phyloP scores from a whole-genome alignment of 2,113 vertebrate genomes.

The Charina bottae region DNA sequence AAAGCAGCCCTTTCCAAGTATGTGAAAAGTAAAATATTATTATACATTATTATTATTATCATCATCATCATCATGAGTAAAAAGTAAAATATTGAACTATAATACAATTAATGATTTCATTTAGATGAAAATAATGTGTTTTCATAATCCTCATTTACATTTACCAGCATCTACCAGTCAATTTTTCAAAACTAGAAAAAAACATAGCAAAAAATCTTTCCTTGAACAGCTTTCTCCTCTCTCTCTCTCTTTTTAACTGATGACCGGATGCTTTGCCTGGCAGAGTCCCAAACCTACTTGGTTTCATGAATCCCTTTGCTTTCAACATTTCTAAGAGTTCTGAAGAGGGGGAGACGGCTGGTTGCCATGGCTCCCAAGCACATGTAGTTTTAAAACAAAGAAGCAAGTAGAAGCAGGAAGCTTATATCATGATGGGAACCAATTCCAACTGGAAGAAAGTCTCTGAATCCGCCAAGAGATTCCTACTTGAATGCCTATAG shows the following conservation, averaged over 20 bases:
- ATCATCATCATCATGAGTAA: neutral
- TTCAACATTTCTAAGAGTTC: neutral
- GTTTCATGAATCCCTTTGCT: neutral
- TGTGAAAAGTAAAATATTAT: neutral
- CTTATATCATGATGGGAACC: neutral
- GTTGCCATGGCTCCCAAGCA: neutral
- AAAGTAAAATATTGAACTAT: neutral
- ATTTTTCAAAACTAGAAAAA: neutral
- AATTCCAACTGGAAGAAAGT: neutral
- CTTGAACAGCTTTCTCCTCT: neutral
- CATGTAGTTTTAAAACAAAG: neutral
- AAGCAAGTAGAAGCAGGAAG: neutral
- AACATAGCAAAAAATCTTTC: neutral
- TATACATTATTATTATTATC: neutral
- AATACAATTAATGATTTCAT: neutral
- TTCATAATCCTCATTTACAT: neutral
- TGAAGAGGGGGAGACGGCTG: neutral
- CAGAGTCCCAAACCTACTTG: neutral
- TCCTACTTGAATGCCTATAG: neutral
- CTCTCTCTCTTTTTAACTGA: neutral
- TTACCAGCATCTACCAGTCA: neutral
- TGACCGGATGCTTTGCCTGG: neutral
- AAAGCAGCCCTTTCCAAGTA: neutral
- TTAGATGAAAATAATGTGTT: neutral
- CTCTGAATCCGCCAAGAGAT: neutral